Percentiles rank a stretch among this genome's conserved stretches.
These are phyloP conservation scores for Saccostrea cuccullata DNA, from an alignment of 1,140 invertebrate species.

Conservation along the genomic window DNA sequence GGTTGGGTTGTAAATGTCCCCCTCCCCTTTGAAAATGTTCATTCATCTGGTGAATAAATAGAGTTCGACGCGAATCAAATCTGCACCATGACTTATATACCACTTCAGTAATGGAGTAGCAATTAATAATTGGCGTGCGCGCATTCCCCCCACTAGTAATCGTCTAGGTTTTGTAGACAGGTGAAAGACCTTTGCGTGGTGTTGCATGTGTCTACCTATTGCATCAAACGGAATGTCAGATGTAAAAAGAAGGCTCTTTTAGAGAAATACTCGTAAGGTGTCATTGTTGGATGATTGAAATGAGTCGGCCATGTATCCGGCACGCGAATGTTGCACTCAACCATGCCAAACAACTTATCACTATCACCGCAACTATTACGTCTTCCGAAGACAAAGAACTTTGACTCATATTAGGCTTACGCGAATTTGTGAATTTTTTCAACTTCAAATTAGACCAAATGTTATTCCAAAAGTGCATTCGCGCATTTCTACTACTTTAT, in stretches of 20 bases:
- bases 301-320: constrained; percentile 45
- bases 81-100: constrained; percentile 60
- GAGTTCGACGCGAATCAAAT: too few species aligned
- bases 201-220: constrained; percentile 60
- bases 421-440: constrained; percentile 33
- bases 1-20: too few species aligned
- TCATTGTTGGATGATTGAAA: constrained; percentile 40
- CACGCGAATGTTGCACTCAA: constrained; percentile 54
- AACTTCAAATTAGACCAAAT: constrained; percentile 4
- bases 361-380: constrained; percentile 38
- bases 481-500: constrained; percentile 40
- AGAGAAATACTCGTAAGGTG: constrained; percentile 53
- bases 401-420: constrained; percentile 6
- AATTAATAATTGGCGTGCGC: constrained; percentile 53
- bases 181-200: constrained; percentile 45
- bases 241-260: constrained; percentile 55
- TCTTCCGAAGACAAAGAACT: constrained; percentile 18
- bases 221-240: constrained; percentile 49
- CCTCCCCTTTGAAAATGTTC: too few species aligned
- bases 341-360: constrained; percentile 44
- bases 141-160: constrained; percentile 51
- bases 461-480: constrained; percentile 11
- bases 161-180: constrained; percentile 51
- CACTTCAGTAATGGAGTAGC: constrained; percentile 58
- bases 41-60: too few species aligned